A percentile compares a stretch with the other conserved stretches of the same genome.
Evolutionary conservation across 2,888 invertebrate genomes (phyloP).

Genomic region (Agrenia bidenticulata): DNA sequence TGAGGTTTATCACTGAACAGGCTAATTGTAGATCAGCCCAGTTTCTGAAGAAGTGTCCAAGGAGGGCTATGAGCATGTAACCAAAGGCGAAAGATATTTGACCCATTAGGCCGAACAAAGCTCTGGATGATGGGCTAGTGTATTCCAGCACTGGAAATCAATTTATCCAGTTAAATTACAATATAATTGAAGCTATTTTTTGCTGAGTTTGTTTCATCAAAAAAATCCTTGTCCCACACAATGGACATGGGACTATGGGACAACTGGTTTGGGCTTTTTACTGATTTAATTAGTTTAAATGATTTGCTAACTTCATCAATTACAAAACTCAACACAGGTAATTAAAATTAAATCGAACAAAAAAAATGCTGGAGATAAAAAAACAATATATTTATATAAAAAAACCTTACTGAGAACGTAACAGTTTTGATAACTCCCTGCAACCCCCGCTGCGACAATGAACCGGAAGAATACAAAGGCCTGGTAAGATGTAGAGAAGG

Average conservation of each 20-base stretch:
- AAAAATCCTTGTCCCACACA: too few species aligned
- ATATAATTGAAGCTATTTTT: too few species aligned
- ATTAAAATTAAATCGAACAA: too few species aligned
- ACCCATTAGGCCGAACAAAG: constrained; percentile 33
- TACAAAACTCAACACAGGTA: too few species aligned
- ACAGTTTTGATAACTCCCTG: constrained; percentile 49
- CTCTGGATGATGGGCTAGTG: constrained; percentile 30
- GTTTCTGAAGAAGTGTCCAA: constrained; percentile 30
- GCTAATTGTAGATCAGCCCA: constrained; percentile 36
- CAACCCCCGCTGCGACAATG: constrained; percentile 48
- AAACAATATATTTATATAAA: too few species aligned
- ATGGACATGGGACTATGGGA: too few species aligned
- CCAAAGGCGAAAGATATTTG: constrained; percentile 42
- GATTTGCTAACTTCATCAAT: too few species aligned
- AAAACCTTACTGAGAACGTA: constrained; percentile 43
- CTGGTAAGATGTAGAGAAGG: constrained; percentile 38
- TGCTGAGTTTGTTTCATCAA: too few species aligned
- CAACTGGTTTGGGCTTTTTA: too few species aligned
- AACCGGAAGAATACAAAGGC: constrained; percentile 43
- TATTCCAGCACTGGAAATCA: constrained; percentile 37
- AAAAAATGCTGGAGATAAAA: too few species aligned
- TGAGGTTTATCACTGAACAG: constrained; percentile 14
- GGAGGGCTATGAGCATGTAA: constrained; percentile 40
- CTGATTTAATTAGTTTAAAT: too few species aligned
- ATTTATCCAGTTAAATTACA: too few species aligned